Base-by-base conservation (phyloP, 2,113 vertebrate species). In the Clarias batrachus region DNA sequence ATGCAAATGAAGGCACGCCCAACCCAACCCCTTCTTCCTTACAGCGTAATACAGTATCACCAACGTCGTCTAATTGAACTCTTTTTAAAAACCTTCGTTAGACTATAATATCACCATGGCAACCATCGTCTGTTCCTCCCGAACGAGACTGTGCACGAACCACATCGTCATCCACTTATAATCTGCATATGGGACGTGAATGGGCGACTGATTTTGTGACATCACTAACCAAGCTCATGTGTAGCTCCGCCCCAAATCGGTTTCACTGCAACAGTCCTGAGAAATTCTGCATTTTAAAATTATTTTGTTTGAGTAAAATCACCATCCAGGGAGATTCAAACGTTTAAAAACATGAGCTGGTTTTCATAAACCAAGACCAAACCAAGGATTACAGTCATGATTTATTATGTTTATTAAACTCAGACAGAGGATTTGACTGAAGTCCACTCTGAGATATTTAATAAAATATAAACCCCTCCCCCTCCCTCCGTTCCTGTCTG, bases 371-470 rank as follows among this genome's bases (percentile, higher is more conserved):
- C 19, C 30, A 74, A 25, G 41, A 3, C 41, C 37, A 52, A n/a
- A 4, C 25, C 23, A 12, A 52, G 23, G 73, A 52, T n/a, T 52
- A 25, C n/a, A 52, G 10, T 76, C 19, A 4, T 52, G 19, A 25
- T 33, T 33, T 33, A 33, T 52, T 52, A 25, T 2, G 21, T 48
- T 74, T 74, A 76, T 76, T 76, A n/a, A 76, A 76, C 2, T 25
- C 73, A 14, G 41, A 52, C 25, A 21, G 23, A 76, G 73, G 73
- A 76, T 76, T 76, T 76, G 19, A 81, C 52, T 76, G 19, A 81
- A 11, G 78, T 81, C 30, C 12, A 81, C 8, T 37, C 56, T 17
- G 71, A 76, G 54, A 59, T 78, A 57, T 77, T 25, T 66, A 68
- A 78, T 30, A 3, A 68, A n/a, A 76, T 13, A 14, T 52, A 52